These are phyloP conservation scores for Choloepus hoffmanni DNA, from an alignment of 2,113 vertebrate species.

Conservation along the genomic window DNA sequence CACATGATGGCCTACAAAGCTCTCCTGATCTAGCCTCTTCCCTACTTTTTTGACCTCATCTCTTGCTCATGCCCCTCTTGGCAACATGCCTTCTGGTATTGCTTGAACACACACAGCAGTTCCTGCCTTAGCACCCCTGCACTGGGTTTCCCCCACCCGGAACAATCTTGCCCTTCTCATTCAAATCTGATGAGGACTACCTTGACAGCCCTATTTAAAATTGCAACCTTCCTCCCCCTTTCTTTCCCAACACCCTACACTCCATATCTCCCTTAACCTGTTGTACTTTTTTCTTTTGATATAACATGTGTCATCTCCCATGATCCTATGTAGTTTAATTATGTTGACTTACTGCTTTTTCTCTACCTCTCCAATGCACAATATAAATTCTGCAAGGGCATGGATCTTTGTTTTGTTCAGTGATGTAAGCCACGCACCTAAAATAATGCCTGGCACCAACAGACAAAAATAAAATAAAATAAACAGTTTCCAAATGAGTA, in stretches of 20 bases:
- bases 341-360: neutral
- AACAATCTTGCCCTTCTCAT: neutral
- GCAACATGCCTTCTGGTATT: neutral
- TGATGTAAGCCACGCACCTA: neutral
- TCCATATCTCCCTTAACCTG: neutral
- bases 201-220: neutral
- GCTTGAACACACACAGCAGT: neutral
- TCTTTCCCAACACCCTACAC: neutral
- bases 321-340: neutral
- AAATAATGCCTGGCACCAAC: neutral
- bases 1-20: neutral
- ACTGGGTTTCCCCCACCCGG: neutral
- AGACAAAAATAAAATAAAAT: neutral
- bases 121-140: neutral
- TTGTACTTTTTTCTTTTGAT: neutral
- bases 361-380: neutral
- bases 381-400: neutral
- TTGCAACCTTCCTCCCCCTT: neutral
- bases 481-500: neutral
- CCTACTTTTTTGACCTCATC: neutral
- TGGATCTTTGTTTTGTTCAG: neutral
- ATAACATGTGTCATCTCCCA: neutral
- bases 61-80: neutral
- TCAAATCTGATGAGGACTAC: neutral
- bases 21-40: neutral